Evolutionary conservation across 2,113 vertebrate species (phyloP).

Genomic region (Bostrychus sinensis): DNA sequence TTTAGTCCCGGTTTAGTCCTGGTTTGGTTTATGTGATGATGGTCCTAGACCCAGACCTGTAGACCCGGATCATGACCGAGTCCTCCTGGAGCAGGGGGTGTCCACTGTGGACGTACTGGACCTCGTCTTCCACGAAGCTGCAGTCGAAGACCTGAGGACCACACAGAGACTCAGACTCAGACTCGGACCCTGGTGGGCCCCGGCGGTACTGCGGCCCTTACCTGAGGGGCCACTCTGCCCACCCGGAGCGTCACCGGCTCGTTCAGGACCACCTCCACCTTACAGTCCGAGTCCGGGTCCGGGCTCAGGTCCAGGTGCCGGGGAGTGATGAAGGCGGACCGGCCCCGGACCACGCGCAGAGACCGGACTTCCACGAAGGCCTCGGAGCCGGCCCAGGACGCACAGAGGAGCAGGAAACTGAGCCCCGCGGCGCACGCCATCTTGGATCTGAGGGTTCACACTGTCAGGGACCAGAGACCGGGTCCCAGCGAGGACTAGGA

Average conservation of each 20-base stretch:
- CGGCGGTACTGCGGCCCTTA: conserved; percentile 25
- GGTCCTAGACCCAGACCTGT: conserved; percentile 69
- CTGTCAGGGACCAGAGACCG: background rate
- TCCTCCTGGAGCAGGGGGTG: conserved; percentile 77
- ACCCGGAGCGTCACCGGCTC: conserved; percentile 75
- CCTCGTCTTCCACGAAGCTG: conserved; percentile 71
- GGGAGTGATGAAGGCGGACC: conserved; percentile 62
- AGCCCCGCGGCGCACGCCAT: conserved; percentile 40
- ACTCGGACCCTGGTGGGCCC: background rate
- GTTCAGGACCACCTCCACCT: conserved; percentile 80
- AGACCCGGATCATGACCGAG: conserved; percentile 68
- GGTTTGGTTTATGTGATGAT: background rate
- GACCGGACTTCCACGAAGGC: conserved; percentile 69
- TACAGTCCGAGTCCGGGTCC: conserved; percentile 59
- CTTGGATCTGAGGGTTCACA: background rate
- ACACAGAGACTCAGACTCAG: background rate
- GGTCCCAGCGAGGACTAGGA: too few relatives aligned
- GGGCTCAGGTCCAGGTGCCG: conserved; percentile 63
- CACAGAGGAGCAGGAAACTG: conserved; percentile 7
- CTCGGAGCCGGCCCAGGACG: background rate
- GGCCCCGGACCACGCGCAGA: conserved; percentile 66
- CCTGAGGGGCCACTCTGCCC: conserved; percentile 69
- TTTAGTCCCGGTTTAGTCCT: background rate
- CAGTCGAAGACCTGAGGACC: conserved; percentile 79
- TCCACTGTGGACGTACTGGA: conserved; percentile 72